Evolutionary conservation across 2,113 vertebrate species (phyloP).

Genomic region (Nothocercus julius): DNA sequence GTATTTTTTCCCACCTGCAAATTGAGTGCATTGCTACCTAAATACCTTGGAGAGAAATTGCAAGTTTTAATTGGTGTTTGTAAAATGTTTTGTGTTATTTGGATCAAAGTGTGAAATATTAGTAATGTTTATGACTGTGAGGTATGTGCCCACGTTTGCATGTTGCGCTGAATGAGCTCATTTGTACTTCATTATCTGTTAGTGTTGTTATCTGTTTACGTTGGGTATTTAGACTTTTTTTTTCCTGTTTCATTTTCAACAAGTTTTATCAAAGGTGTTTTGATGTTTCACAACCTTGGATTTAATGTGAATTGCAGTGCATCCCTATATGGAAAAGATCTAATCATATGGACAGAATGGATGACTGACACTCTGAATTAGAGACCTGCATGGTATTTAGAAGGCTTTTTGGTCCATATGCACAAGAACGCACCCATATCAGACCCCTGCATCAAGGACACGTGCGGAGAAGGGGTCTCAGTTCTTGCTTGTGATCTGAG

Average conservation of each 20-base stretch:
- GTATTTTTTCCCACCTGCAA: slow-evolving; percentile 35
- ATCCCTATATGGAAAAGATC: not conserved
- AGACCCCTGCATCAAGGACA: not conserved
- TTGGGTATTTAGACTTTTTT: not conserved
- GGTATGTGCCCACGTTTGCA: not conserved
- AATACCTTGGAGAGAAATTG: slow-evolving; percentile 52
- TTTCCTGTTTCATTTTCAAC: not conserved
- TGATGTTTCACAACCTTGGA: slow-evolving; percentile 1
- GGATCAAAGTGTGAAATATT: slow-evolving; percentile 58
- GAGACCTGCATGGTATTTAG: not conserved
- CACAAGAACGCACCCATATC: not conserved
- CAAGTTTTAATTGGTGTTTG: slow-evolving; percentile 62
- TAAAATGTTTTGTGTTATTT: slow-evolving; percentile 59
- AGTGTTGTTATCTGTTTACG: not conserved
- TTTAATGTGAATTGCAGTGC: not conserved
- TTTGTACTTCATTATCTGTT: not conserved
- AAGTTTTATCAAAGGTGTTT: not conserved
- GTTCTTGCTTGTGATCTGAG: not conserved
- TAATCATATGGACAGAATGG: not conserved
- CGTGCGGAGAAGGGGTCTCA: not conserved
- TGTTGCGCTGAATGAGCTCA: not conserved
- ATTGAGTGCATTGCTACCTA: slow-evolving; percentile 50
- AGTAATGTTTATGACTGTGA: not conserved
- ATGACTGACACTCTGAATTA: not conserved
- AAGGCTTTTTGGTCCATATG: not conserved